These are phyloP conservation scores for Phyllostomus discolor DNA, from an alignment of 2,113 vertebrate genomes.

Conservation along the genomic window DNA sequence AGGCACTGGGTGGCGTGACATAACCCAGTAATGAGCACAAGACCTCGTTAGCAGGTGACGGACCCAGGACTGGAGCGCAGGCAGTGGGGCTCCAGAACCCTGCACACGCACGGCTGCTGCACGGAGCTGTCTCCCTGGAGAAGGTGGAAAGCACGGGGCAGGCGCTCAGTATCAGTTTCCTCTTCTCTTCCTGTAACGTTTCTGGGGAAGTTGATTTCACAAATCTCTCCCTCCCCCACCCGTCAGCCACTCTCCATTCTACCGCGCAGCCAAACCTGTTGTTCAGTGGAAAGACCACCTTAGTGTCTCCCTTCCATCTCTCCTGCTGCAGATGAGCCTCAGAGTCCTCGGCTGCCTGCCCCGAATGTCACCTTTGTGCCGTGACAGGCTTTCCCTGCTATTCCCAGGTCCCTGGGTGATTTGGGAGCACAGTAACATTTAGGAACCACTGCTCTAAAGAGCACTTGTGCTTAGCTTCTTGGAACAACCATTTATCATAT, in stretches of 20 bases:
- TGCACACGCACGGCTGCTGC: fast-evolving
- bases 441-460: background rate
- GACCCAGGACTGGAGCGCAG: background rate
- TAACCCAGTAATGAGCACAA: background rate
- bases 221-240: background rate
- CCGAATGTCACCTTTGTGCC: background rate
- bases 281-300: background rate
- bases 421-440: background rate
- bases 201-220: background rate
- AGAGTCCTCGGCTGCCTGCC: background rate
- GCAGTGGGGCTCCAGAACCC: background rate
- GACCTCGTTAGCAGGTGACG: fast-evolving
- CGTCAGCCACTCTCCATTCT: background rate
- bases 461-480: background rate
- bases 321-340: background rate
- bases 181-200: background rate
- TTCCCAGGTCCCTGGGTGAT: background rate
- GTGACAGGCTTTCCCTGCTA: background rate
- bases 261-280: background rate
- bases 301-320: background rate
- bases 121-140: too few species aligned
- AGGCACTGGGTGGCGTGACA: background rate
- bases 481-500: constrained; percentile 38
- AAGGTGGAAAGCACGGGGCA: background rate
- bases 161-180: background rate